These are phyloP conservation scores for Phocides pigmalion DNA, from an alignment of 1,140 invertebrate species.

Conservation along the genomic window DNA sequence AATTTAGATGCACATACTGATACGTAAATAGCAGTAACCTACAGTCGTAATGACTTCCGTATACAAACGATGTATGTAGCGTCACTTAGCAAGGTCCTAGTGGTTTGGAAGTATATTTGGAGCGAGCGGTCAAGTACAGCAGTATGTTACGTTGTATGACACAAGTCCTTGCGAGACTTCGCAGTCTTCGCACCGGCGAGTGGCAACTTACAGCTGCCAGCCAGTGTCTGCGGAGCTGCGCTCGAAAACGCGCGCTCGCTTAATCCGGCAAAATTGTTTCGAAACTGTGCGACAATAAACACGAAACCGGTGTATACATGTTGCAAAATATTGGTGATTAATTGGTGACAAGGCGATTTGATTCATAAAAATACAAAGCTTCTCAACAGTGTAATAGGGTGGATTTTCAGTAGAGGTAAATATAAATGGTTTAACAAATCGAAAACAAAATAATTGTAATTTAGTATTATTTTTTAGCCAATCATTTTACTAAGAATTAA, in stretches of 20 bases:
- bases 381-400: not conserved
- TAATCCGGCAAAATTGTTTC: slow-evolving; percentile 20
- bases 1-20: not conserved
- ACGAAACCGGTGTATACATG: slow-evolving; percentile 1
- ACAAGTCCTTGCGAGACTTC: slow-evolving; percentile 56
- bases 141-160: slow-evolving; percentile 57
- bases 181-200: slow-evolving; percentile 23
- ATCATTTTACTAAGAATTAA: too few species aligned
- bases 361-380: not conserved
- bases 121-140: slow-evolving; percentile 51
- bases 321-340: slow-evolving; percentile 4
- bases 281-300: slow-evolving; percentile 18
- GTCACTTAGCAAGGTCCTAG: slow-evolving; percentile 15
- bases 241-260: slow-evolving; percentile 46
- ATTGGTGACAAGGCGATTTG: slow-evolving; percentile 7
- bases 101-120: slow-evolving; percentile 20
- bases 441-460: too few species aligned
- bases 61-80: slow-evolving; percentile 5
- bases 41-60: slow-evolving; percentile 19
- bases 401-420: slow-evolving; percentile 3
- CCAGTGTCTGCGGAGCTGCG: slow-evolving; percentile 43
- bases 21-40: not conserved
- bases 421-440: not conserved
- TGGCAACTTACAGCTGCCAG: slow-evolving; percentile 28
- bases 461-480: not conserved